Conservation (phyloP, 2,888 invertebrate genomes). For the Erebia ligea region DNA sequence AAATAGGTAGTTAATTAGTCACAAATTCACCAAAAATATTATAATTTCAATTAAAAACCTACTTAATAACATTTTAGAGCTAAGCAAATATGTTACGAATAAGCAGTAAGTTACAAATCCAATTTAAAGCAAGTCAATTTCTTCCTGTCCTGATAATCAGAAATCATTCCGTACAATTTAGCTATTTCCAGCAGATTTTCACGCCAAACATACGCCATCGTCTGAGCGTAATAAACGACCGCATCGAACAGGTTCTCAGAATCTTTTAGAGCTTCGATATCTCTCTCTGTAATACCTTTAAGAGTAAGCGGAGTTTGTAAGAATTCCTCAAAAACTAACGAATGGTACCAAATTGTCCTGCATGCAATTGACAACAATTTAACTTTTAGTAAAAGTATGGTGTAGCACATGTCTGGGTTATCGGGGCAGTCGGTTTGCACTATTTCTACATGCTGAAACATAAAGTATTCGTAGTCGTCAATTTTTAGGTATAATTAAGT, state of each 20-base stretch:
- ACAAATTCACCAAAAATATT: no score
- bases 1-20: no score
- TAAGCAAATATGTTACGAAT: background rate
- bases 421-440: constrained; percentile 1
- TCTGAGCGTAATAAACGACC: background rate
- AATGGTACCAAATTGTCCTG: background rate
- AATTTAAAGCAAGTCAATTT: constrained; percentile 2
- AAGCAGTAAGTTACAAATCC: background rate
- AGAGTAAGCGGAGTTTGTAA: background rate
- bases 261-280: background rate
- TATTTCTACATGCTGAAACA: constrained; percentile 12
- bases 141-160: background rate
- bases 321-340: constrained; percentile 3
- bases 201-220: constrained; percentile 3
- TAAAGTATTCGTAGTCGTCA: no score
- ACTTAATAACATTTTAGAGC: no score
- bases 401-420: constrained; percentile 6
- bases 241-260: background rate
- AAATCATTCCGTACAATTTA: constrained; percentile 2
- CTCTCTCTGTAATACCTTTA: background rate
- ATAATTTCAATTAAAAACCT: no score
- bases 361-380: background rate
- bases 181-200: constrained; percentile 4
- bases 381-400: background rate
- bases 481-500: no score